A percentile compares a stretch with the other conserved stretches of the same genome.
These are phyloP conservation scores for Tipula confusa DNA, from an alignment of 2,888 invertebrate genomes.

Conservation along the genomic window DNA sequence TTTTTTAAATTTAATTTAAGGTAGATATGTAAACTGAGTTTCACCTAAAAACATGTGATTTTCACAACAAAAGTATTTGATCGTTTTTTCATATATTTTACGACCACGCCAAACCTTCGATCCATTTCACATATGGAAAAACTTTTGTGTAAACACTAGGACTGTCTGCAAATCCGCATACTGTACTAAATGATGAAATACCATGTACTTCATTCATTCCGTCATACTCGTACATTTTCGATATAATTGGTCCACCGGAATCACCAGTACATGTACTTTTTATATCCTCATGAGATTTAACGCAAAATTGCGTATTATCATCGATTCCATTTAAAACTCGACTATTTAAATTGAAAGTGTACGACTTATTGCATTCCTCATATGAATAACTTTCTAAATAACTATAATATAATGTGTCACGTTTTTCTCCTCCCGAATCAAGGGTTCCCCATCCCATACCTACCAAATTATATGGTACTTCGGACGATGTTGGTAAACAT, in stretches of 20 bases:
- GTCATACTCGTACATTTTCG: neutral
- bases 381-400: neutral
- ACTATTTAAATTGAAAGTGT: conserved; percentile 35
- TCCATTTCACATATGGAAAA: neutral
- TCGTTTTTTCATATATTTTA: no score
- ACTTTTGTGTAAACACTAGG: neutral
- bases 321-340: conserved; percentile 49
- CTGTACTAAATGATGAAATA: neutral
- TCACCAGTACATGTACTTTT: conserved; percentile 52
- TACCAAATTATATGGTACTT: conserved; percentile 35
- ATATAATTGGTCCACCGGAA: conserved; percentile 5
- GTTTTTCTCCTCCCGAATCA: conserved; percentile 37
- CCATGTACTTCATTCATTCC: neutral
- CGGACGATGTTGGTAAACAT: conserved; percentile 45
- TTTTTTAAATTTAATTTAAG: no score
- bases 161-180: neutral
- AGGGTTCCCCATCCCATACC: conserved; percentile 53
- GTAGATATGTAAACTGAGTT: no score
- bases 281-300: conserved; percentile 48
- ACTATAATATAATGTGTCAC: neutral
- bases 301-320: conserved; percentile 53
- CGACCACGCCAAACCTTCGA: neutral
- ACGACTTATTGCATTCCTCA: conserved; percentile 45
- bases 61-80: no score
- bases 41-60: no score